A percentile compares a stretch with the other conserved stretches of the same genome.
Evolutionary conservation across 92 coral and sea anemone genomes (phyloP).

Genomic region (Phymanthus crucifer): DNA sequence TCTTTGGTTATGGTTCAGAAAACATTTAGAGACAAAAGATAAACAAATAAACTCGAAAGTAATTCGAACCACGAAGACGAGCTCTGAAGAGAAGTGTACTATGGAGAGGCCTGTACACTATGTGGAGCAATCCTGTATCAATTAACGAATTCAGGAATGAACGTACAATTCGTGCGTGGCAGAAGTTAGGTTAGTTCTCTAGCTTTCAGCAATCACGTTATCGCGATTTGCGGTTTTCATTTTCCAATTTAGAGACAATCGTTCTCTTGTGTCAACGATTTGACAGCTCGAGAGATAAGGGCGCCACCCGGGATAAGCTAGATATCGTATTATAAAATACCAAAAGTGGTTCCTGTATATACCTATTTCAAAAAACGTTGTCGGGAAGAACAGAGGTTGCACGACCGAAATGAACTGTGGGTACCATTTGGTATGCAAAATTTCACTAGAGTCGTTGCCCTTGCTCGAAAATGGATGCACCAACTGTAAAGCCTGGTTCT

Average conservation of each 20-base stretch:
- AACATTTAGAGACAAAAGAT: not conserved
- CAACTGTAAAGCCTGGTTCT: too few relatives aligned
- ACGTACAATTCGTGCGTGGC: constrained; percentile 15
- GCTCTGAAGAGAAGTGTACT: not conserved
- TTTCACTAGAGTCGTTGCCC: too few relatives aligned
- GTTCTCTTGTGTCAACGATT: not conserved
- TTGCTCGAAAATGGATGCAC: too few relatives aligned
- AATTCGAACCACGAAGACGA: not conserved
- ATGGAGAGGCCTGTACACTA: not conserved
- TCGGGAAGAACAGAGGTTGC: too few relatives aligned
- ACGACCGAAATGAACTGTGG: too few relatives aligned
- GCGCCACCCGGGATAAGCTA: constrained; percentile 5
- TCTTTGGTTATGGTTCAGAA: not conserved
- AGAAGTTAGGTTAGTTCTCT: not conserved
- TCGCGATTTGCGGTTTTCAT: constrained; percentile 19
- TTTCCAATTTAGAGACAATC: constrained; percentile 19
- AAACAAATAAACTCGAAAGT: not conserved
- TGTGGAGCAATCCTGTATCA: not conserved
- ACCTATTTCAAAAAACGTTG: too few relatives aligned
- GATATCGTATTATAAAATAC: not conserved
- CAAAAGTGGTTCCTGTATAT: not conserved
- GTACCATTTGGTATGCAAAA: too few relatives aligned
- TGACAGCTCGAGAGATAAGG: constrained; percentile 10
- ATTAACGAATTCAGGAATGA: not conserved
- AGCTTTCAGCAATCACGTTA: constrained; percentile 15